Percentiles rank a stretch among this genome's conserved stretches.
Conservation (phyloP, 2,797 vertebrate genomes). For the Tragelaphus eurycerus region DNA sequence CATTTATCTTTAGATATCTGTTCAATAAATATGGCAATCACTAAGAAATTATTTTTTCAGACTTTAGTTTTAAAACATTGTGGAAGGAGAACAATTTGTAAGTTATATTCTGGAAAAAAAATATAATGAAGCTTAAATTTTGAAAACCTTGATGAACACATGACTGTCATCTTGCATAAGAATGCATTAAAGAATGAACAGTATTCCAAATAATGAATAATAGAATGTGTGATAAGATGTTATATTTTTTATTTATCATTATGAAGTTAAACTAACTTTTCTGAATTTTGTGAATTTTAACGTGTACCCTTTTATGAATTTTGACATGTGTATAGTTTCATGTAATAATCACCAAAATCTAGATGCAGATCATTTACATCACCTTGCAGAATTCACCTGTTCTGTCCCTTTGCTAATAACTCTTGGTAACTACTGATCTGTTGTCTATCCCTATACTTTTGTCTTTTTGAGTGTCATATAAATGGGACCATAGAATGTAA, state of each 20-base stretch:
- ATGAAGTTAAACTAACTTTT: neutral
- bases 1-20: constrained; percentile 12
- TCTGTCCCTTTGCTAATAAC: neutral
- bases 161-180: neutral
- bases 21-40: neutral
- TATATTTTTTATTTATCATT: neutral
- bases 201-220: neutral
- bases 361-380: neutral
- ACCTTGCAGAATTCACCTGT: neutral
- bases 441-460: neutral
- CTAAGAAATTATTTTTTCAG: constrained; percentile 30
- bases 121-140: constrained; percentile 27
- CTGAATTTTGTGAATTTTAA: constrained; percentile 25
- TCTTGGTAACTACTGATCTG: neutral
- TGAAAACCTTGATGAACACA: neutral
- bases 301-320: neutral
- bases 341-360: constrained; percentile 4
- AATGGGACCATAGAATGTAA: neutral
- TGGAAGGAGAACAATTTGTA: constrained; percentile 44
- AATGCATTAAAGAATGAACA: neutral
- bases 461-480: neutral
- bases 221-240: neutral
- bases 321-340: neutral
- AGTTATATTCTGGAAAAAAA: neutral
- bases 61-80: constrained; percentile 54